Base-by-base conservation (phyloP, 2,888 invertebrate genomes). In the Gandaritis pyraliata region DNA sequence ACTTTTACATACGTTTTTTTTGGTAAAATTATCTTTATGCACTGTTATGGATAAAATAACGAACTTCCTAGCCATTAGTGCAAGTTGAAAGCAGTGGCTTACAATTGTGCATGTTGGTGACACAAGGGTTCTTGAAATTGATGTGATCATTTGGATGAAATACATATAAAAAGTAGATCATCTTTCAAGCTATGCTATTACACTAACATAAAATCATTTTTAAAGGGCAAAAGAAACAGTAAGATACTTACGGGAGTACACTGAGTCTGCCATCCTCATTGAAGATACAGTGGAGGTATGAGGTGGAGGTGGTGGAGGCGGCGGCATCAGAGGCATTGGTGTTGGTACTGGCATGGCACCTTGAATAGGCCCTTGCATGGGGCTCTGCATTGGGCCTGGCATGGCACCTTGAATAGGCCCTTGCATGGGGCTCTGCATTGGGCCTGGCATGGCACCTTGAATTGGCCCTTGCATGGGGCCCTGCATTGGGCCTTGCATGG, bases 361-460 rank as follows among this genome's bases (percentile, higher is more conserved):
- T 0, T 23, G 33, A 18, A 58, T 47, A 10, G 58, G 46, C 5
- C 53, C 43, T 33, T 54, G 59, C 13, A 59, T 53, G 0, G 51
- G 39, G 15, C 16, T 15, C 3, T 7, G 47, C 39, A 51, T 39
- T 4, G 45, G 46, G 8, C 46, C 50, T 3, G 18, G 50, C 43
- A 57, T 57, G 0, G 41, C 33, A 0, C 43, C 33, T 7, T 72
- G 71, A 18, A 55, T 39, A 6, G 50, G 56, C 2, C 58, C 58
- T 49, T 2, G 58, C 3, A 75, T 69, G 0, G 70, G 69, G 2
- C 70, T 68, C 1, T 73, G 64, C 12, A 73, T 67, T 1, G 72
- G 69, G 5, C 38, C 51, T 0, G 33, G 72, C 66, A 52, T 52
- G 1, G 72, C 70, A 10, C 65, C 8, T 69, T 68, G 45, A 16